phyloP scores from a whole-genome alignment of 2,113 vertebrate genomes.

The Stigmatopora nigra region DNA sequence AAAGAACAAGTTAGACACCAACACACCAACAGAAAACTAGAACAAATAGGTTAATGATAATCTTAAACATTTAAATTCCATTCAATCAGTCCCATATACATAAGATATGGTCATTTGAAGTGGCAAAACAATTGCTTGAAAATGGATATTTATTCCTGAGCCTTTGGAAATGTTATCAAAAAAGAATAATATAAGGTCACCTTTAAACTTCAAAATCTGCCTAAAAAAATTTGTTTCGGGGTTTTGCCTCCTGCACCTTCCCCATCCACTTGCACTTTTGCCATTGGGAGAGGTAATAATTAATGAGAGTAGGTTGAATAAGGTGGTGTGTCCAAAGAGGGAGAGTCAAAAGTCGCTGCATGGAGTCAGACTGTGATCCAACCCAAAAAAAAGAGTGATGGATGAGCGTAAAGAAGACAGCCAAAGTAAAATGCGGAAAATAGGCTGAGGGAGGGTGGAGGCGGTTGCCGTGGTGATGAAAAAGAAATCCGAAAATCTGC shows the following conservation, averaged over 20 bases:
- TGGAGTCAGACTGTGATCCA: slow-evolving; percentile 17
- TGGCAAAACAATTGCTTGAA: too few relatives aligned
- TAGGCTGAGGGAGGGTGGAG: slow-evolving; percentile 39
- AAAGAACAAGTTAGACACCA: too few relatives aligned
- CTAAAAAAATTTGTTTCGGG: too few relatives aligned
- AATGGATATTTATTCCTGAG: too few relatives aligned
- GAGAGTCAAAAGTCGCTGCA: slow-evolving; percentile 19
- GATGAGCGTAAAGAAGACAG: slow-evolving; percentile 32
- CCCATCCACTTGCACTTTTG: not conserved
- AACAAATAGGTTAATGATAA: too few relatives aligned
- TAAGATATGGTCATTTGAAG: too few relatives aligned
- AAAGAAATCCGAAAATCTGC: slow-evolving; percentile 45
- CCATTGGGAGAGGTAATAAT: slow-evolving; percentile 1
- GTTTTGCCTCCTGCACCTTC: not conserved
- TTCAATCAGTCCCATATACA: too few relatives aligned
- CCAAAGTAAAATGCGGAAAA: slow-evolving; percentile 41
- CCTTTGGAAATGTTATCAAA: too few relatives aligned
- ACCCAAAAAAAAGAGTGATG: slow-evolving; percentile 16
- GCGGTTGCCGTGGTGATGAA: slow-evolving; percentile 58
- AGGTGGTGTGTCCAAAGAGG: slow-evolving; percentile 6
- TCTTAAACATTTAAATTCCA: too few relatives aligned
- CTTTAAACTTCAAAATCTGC: too few relatives aligned
- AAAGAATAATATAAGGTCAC: too few relatives aligned
- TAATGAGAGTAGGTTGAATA: slow-evolving; percentile 22
- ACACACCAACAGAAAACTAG: too few relatives aligned